Base-by-base conservation (phyloP, 35 echinoderm and acorn worm genomes). In the Holothuria glaberrima region DNA sequence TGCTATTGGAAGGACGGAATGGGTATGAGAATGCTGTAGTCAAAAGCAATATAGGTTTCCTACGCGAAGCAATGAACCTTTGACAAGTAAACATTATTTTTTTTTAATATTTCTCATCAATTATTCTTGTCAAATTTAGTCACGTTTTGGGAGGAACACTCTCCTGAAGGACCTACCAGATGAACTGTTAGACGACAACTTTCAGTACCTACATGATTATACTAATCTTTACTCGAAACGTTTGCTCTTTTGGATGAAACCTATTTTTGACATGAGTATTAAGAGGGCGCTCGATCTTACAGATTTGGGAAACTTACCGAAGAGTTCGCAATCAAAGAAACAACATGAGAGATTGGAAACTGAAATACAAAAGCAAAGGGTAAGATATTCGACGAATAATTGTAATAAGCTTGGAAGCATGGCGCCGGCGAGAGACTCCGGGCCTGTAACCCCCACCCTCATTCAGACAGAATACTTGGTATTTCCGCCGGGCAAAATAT, bases 121-220 rank as follows among this genome's bases (percentile, higher is more conserved):
- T 46, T 0, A 9, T 46, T 36, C 3, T 2, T 44, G 45, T 21
- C 74, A 30, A 28, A 3, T 67, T 32, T 59, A 86, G 83, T 66
- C 83, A 36, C 58, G 60, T 22, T 68, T 63, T 20, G 83, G 83
- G 17, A 86, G 62, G 45, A 25, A 38, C 12, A 68, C 67, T 21
- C 83, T 68, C 25, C 34, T 86, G 21, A 63, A 66, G 14, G 82
- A 86, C 25, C 30, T 86, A 32, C 58, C 82, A 19, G 82, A 86
- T 13, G 82, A 86, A 3, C 56, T 86, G 0, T 2, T 60, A 22
- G 45, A 66, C 10, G 83, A 67, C 13, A 68, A 68, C 30, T 63
- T 59, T 29, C 30, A 25, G 31, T 68, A 86, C 63, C 26, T 66
- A 12, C 16, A 36, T 0, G 60, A 66, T 20, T 86, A 86, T 20